phyloP scores from a whole-genome alignment of 2,888 invertebrate genomes.

The Nebria salina region DNA sequence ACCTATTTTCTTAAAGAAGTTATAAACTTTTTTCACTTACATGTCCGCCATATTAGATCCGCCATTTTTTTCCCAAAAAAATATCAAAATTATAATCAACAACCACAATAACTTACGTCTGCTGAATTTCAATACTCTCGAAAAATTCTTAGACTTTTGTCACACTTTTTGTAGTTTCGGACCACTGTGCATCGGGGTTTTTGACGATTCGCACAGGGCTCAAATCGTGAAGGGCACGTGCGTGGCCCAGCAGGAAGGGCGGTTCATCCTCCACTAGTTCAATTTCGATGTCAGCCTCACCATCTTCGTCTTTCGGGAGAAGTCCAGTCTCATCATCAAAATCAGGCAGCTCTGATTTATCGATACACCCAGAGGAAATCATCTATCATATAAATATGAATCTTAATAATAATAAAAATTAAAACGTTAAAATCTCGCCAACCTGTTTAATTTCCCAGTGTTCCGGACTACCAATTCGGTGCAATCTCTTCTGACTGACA shows the following conservation, averaged over 20 bases:
- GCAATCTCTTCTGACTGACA: slow-evolving; percentile 83
- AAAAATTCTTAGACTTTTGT: too few species aligned
- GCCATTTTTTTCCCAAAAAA: too few species aligned
- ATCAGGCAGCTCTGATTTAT: slow-evolving; percentile 94
- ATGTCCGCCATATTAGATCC: too few species aligned
- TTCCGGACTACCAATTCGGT: slow-evolving; percentile 95
- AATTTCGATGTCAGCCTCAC: slow-evolving; percentile 97
- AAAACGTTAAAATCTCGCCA: slow-evolving; percentile 37
- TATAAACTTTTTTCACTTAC: too few species aligned
- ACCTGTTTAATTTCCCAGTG: slow-evolving; percentile 97
- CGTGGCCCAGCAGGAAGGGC: slow-evolving; percentile 94
- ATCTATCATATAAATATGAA: slow-evolving; percentile 65
- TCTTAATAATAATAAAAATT: background rate
- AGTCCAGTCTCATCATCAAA: slow-evolving; percentile 97
- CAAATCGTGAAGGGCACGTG: slow-evolving; percentile 88
- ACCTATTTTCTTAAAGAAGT: too few species aligned
- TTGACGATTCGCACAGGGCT: slow-evolving; percentile 94
- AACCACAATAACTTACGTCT: too few species aligned
- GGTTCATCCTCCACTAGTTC: slow-evolving; percentile 99
- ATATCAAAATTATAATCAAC: too few species aligned
- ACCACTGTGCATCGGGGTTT: too few species aligned
- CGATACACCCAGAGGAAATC: slow-evolving; percentile 91
- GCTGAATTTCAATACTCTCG: too few species aligned
- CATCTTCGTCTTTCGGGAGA: slow-evolving; percentile 89
- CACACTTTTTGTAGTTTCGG: too few species aligned